Percentiles rank a stretch among this genome's conserved stretches.
These are phyloP conservation scores for Melanaphis sacchari DNA, from an alignment of 1,140 invertebrate species.

Conservation along the genomic window DNA sequence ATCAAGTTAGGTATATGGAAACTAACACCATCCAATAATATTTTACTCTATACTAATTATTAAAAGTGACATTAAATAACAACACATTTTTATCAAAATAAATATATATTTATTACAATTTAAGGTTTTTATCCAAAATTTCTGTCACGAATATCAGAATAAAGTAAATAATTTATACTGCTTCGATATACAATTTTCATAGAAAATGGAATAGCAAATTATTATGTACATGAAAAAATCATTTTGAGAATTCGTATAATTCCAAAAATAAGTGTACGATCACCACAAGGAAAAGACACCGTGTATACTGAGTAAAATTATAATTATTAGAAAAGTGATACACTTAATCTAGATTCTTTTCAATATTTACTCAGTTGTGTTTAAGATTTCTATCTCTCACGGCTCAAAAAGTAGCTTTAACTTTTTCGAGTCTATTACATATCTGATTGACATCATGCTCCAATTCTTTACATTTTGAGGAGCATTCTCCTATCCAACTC, in stretches of 20 bases:
- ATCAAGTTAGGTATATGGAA: too few relatives aligned
- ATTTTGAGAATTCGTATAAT: constrained; percentile 26
- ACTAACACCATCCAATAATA: too few relatives aligned
- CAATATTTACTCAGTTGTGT: neutral
- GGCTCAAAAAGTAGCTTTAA: constrained; percentile 64
- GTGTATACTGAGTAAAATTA: neutral
- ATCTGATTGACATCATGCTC: constrained; percentile 62
- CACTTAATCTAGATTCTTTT: neutral
- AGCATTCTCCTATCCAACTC: constrained; percentile 76
- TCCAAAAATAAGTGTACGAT: neutral
- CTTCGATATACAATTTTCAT: constrained; percentile 47
- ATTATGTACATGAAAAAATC: constrained; percentile 43
- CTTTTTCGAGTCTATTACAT: constrained; percentile 66
- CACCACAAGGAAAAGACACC: neutral
- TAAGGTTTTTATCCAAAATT: constrained; percentile 31
- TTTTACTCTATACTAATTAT: neutral
- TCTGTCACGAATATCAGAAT: constrained; percentile 19
- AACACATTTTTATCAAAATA: constrained; percentile 22
- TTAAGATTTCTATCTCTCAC: neutral
- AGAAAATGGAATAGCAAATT: constrained; percentile 48
- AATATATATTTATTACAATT: constrained; percentile 44
- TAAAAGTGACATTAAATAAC: constrained; percentile 3
- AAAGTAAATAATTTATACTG: constrained; percentile 46
- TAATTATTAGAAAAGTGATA: neutral
- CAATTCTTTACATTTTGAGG: constrained; percentile 64